Evolutionary conservation across 2,797 vertebrate genomes (phyloP), one percentile per base, ranked within the genome.

Genomic region (Acanthurus leucopareius): DNA sequence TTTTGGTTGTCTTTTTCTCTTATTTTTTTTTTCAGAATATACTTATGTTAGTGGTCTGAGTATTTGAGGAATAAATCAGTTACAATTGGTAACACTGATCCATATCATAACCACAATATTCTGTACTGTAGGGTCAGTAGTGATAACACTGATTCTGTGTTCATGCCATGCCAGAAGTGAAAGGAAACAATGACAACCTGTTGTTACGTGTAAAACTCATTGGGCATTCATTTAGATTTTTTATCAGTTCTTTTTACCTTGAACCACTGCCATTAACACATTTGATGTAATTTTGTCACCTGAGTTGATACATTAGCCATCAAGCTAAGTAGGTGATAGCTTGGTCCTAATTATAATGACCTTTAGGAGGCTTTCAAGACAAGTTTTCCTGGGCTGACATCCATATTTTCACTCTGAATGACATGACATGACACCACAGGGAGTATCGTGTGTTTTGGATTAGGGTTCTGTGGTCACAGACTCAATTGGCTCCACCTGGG

Each of bases 401-500:
- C 61, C 32, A 11, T 22, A 7, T 62, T 59, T 44, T 44, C 16
- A 54, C 20, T 69, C 35, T 61, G 16, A 58, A 67, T 53, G 67
- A 85, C 74, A 75, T 77, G 73, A 78, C 59, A 58, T 44, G 47
- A 60, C 38, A 47, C 19, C 60, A 69, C 52, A 72, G 58, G 3
- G 14, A 56, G 59, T 15, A 42, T 6, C 15, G 47, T 44, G 47
- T 10, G 28, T 32, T 1, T 2, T 28, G 25, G 16, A 45, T 85
- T 82, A 92, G 10, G 87, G 77, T 8, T 84, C 70, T 3, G 72
- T 10, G 0, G 58, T 7, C 19, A 38, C 44, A 9, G 6, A 4
- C 25, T 94, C 90, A n/a, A 95, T 95, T 0, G 95, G 95, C 42
- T 93, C 95, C 80, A 96, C 95, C 83, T 96, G 95, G 10, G 95